Conservation (phyloP, 2,888 invertebrate species). For the Acheta domesticus region DNA sequence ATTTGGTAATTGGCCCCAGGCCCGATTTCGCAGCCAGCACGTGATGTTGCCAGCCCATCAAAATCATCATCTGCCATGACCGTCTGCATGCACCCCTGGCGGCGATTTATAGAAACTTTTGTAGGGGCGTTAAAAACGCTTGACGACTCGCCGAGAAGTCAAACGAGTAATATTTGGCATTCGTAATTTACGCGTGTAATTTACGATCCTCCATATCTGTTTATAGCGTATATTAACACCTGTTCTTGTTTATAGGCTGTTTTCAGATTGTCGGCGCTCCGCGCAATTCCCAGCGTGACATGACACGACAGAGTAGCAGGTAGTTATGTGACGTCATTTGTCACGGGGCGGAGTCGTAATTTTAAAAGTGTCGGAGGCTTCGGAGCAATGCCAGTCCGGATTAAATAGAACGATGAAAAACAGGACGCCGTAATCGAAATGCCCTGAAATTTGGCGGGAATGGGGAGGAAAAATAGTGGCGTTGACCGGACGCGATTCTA, state of each 20-base stretch:
- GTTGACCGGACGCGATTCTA: not conserved
- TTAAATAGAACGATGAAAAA: slow-evolving; percentile 18
- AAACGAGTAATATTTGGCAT: slow-evolving; percentile 9
- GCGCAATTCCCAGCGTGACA: not conserved
- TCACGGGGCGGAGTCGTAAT: slow-evolving; percentile 18
- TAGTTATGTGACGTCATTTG: slow-evolving; percentile 18
- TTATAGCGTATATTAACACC: slow-evolving; percentile 11
- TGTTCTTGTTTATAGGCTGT: slow-evolving; percentile 18
- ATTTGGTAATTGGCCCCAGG: not conserved
- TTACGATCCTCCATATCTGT: slow-evolving; percentile 18
- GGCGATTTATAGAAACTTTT: slow-evolving; percentile 18
- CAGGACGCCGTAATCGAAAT: slow-evolving; percentile 18
- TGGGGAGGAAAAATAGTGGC: slow-evolving; percentile 18
- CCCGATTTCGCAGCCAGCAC: not conserved
- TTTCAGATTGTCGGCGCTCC: not conserved
- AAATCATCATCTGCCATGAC: not conserved
- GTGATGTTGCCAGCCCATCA: not conserved
- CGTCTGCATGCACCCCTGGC: not conserved
- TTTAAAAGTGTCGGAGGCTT: slow-evolving; percentile 3
- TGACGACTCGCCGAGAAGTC: slow-evolving; percentile 4
- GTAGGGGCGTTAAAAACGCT: slow-evolving; percentile 18
- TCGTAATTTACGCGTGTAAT: slow-evolving; percentile 11
- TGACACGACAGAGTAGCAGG: slow-evolving; percentile 18
- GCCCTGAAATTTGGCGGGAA: slow-evolving; percentile 6
- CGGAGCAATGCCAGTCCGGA: not conserved